phyloP scores from a whole-genome alignment of 2,797 vertebrate genomes.

The Hemitrygon akajei region DNA sequence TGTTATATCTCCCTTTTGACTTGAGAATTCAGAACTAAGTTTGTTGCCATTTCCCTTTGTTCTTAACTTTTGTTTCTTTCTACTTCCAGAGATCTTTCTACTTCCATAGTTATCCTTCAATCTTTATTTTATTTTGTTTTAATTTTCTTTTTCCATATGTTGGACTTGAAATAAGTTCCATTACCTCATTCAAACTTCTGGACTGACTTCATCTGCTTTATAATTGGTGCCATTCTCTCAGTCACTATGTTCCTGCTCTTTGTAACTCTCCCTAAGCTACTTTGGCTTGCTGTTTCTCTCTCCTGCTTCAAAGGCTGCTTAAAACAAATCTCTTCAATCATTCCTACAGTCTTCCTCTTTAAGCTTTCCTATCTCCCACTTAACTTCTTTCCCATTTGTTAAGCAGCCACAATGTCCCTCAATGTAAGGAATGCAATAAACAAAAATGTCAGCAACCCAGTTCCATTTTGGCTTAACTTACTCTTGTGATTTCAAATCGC shows the following conservation, averaged over 20 bases:
- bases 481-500: neutral
- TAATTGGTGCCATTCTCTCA: neutral
- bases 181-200: neutral
- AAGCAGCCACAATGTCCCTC: neutral
- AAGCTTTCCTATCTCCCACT: neutral
- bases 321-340: conserved; percentile 1
- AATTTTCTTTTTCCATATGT: neutral
- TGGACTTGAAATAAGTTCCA: neutral
- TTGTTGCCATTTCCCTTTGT: neutral
- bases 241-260: neutral
- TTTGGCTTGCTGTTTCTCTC: neutral
- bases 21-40: neutral
- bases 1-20: neutral
- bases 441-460: neutral
- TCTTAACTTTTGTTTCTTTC: neutral
- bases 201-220: neutral
- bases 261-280: neutral
- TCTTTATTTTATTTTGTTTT: neutral
- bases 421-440: neutral
- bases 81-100: neutral
- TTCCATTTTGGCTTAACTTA: neutral
- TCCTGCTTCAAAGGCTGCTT: neutral
- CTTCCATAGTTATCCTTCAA: neutral
- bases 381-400: neutral
- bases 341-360: neutral